These are phyloP conservation scores for Vicugna pacos DNA, from an alignment of 2,113 vertebrate species.

Conservation along the genomic window DNA sequence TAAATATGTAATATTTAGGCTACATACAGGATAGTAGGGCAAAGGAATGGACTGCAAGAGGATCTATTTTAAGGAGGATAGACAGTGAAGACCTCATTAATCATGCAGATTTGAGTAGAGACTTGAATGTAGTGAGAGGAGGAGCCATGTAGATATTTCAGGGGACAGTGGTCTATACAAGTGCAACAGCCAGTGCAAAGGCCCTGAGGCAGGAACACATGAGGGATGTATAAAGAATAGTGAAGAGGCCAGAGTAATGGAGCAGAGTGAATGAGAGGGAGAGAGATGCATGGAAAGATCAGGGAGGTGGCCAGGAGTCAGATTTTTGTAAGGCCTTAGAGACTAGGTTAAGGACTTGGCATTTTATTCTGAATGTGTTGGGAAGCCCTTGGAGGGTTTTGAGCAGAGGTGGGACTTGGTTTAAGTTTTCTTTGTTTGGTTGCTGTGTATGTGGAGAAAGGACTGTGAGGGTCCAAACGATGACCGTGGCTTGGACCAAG, in stretches of 20 bases:
- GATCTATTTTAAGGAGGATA: background rate
- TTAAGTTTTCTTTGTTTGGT: background rate
- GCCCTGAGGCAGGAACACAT: background rate
- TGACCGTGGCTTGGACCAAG: accelerated
- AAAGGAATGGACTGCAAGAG: background rate
- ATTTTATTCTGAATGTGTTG: background rate
- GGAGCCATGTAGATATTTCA: background rate
- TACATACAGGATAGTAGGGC: background rate
- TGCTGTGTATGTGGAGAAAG: background rate
- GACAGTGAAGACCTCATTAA: background rate
- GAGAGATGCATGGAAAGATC: background rate
- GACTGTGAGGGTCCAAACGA: background rate
- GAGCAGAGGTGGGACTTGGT: background rate
- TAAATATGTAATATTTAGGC: background rate
- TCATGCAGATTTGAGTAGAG: background rate
- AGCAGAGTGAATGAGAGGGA: no score
- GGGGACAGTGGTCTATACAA: background rate
- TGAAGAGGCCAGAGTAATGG: background rate
- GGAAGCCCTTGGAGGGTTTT: background rate
- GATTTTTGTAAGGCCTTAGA: accelerated
- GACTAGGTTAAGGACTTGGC: background rate
- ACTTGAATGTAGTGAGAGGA: background rate
- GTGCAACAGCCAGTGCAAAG: background rate
- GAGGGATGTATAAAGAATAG: background rate
- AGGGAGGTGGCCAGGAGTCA: background rate